Evolutionary conservation across 2,888 invertebrate genomes (phyloP), one percentile per base, ranked within the genome.

Genomic region (Noctua janthe): DNA sequence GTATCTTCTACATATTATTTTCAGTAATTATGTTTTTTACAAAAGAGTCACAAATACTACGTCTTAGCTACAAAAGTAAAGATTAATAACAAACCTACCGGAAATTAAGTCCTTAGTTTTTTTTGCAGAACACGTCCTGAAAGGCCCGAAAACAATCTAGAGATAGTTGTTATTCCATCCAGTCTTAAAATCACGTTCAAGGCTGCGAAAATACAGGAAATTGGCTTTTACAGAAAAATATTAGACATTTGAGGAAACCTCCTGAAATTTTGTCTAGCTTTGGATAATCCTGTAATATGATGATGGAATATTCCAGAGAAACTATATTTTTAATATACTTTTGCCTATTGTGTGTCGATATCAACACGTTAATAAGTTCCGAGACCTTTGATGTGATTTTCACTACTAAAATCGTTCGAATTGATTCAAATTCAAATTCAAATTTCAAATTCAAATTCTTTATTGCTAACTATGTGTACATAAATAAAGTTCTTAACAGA

Each of bases 71-170:
- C 6, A 76, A 35, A 82, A 75, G 17, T 15, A 67, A 74, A 62
- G 39, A 80, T 71, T 67, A 85, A 51, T 62, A 81, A 64, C 13
- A 20, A 35, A 43, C 6, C 17, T 51, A n/a, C 67, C n/a, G 83
- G 83, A 82, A 71, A 86, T 86, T 72, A 56, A 29, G 7, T 77
- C 39, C 15, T 71, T 56, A 15, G n/a, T 71, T 73, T 69, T 47
- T 47, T 64, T 39, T 13, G 15, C 23, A 49, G 43, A 29, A 71
- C 5, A 62, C 51, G 66, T 79, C 51, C 71, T 20, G 20, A 6
- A 35, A n/a, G 49, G 1, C 23, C 23, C 39, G 80, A 56, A 74
- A 74, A 47, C 17, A n/a, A 81, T 80, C 35, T 49, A 56, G 39
- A 56, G 47, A 78, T 56, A 83, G 17, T 71, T 66, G 8, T 67